Evolutionary conservation across 1,140 invertebrate species (phyloP).

Genomic region (Drosophila lacertosa): DNA sequence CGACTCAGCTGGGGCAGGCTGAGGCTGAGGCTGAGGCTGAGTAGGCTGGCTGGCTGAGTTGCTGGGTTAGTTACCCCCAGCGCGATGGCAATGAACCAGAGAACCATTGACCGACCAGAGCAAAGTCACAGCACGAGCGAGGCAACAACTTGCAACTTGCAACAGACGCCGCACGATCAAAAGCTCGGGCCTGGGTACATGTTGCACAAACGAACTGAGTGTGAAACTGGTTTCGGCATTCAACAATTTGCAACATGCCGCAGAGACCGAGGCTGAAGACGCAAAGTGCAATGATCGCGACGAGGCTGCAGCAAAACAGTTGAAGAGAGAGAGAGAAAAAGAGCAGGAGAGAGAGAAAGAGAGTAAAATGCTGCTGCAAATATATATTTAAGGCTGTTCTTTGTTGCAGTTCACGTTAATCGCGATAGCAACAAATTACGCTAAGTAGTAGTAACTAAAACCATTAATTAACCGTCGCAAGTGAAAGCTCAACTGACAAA

Average conservation of each 20-base stretch:
- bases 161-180: slow-evolving; percentile 46
- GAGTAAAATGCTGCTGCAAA: neutral
- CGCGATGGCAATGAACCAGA: slow-evolving; percentile 84
- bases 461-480: neutral
- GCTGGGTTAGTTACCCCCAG: slow-evolving; percentile 83
- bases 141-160: slow-evolving; percentile 61
- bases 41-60: slow-evolving; percentile 49
- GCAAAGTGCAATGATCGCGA: slow-evolving; percentile 78
- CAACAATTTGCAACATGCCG: slow-evolving; percentile 72
- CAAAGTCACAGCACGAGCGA: slow-evolving; percentile 32
- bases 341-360: neutral
- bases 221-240: slow-evolving; percentile 66
- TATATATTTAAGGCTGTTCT: neutral
- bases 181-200: slow-evolving; percentile 34
- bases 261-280: slow-evolving; percentile 36
- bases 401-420: neutral
- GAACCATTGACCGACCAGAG: slow-evolving; percentile 83
- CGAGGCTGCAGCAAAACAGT: slow-evolving; percentile 56
- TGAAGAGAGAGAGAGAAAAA: neutral
- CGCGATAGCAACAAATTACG: neutral
- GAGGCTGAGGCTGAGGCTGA: slow-evolving; percentile 8
- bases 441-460: neutral
- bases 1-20: slow-evolving; percentile 17
- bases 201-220: slow-evolving; percentile 19
- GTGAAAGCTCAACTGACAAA: too few species aligned